Conservation (phyloP, 2,113 vertebrate genomes). For the Pampusana beccarii region DNA sequence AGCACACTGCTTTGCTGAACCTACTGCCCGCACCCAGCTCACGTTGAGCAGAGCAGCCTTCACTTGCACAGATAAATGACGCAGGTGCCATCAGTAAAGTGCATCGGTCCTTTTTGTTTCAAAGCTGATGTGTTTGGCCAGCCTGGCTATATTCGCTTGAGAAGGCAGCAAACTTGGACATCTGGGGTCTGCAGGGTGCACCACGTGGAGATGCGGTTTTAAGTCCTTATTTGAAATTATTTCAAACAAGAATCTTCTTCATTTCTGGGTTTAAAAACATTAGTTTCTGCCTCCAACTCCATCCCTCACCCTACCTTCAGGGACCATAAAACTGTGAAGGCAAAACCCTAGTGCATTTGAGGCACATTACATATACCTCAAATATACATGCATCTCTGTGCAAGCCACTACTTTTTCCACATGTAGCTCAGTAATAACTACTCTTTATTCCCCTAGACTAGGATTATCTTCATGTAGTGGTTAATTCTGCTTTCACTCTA, state of each 20-base stretch:
- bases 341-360: not conserved
- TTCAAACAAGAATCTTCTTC: not conserved
- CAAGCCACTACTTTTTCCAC: not conserved
- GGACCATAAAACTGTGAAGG: not conserved
- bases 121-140: not conserved
- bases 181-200: too few species aligned
- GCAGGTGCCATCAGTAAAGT: too few species aligned
- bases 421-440: not conserved
- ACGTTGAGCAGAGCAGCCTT: not conserved
- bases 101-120: not conserved
- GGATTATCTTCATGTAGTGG: not conserved
- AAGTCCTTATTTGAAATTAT: not conserved
- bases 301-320: not conserved
- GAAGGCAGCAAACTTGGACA: not conserved
- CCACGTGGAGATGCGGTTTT: not conserved
- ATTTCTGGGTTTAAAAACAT: not conserved
- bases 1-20: not conserved
- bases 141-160: not conserved
- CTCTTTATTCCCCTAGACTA: not conserved
- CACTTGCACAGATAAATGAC: accelerated
- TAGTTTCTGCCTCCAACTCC: not conserved
- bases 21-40: not conserved
- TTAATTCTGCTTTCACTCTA: not conserved
- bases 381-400: not conserved
- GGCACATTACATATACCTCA: accelerated